Conservation (phyloP, 2,113 vertebrate genomes). For the Felis chaus region DNA sequence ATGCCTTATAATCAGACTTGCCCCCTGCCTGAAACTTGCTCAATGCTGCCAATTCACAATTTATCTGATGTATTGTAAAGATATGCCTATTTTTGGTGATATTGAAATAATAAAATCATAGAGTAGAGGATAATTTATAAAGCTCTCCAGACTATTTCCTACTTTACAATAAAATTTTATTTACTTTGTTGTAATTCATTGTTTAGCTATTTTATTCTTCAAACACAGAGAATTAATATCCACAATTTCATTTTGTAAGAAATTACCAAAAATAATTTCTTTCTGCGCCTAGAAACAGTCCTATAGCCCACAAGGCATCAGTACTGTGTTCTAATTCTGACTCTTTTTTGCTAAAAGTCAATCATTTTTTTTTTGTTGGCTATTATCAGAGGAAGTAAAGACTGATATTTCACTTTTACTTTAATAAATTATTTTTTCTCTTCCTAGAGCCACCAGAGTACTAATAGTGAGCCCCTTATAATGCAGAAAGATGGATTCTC, state of each 20-base stretch:
- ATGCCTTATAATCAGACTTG: slow-evolving; percentile 46
- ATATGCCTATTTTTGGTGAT: slow-evolving; percentile 25
- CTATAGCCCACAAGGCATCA: not conserved
- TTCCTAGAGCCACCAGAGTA: not conserved
- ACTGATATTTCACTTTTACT: not conserved
- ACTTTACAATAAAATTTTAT: slow-evolving; percentile 33
- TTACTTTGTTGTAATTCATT: not conserved
- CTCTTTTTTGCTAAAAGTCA: not conserved
- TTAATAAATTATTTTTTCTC: not conserved
- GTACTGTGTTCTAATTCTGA: not conserved
- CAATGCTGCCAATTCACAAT: slow-evolving; percentile 9
- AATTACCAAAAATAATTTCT: not conserved
- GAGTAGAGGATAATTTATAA: not conserved
- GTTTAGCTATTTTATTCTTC: slow-evolving; percentile 10
- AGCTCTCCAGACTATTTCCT: not conserved
- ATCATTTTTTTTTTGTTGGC: not conserved
- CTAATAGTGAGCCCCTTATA: not conserved
- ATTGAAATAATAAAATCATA: not conserved
- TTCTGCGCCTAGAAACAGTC: not conserved
- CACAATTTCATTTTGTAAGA: not conserved
- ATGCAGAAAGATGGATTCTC: not conserved
- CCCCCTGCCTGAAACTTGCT: slow-evolving; percentile 49
- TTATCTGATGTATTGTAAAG: slow-evolving; percentile 54
- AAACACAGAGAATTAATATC: not conserved
- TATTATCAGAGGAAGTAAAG: not conserved